Evolutionary conservation across 2,113 vertebrate species (phyloP).

Genomic region (Meriones unguiculatus): DNA sequence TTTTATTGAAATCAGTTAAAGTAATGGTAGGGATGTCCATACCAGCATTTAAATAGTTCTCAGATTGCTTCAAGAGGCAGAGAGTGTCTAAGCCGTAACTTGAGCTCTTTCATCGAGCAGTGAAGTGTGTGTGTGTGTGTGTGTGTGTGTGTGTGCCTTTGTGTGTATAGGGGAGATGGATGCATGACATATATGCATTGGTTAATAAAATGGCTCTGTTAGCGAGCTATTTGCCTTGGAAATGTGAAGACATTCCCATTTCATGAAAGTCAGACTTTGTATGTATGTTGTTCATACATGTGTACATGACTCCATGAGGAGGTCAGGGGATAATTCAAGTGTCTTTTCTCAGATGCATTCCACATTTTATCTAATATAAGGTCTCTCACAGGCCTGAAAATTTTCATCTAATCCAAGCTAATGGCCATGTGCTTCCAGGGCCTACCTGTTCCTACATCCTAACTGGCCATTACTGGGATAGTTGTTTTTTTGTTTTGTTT

Average conservation of each 20-base stretch:
- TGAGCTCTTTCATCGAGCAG: neutral
- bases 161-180: neutral
- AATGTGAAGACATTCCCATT: too few relatives aligned
- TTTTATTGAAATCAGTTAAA: slow-evolving; percentile 63
- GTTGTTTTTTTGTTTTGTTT: neutral
- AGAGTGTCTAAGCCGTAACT: neutral
- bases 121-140: neutral
- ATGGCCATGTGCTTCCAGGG: neutral
- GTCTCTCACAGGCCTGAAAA: neutral
- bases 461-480: neutral
- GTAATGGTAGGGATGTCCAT: neutral
- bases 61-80: neutral
- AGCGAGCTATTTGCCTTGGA: too few relatives aligned
- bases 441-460: neutral
- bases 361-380: neutral
- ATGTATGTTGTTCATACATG: neutral
- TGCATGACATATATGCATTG: neutral
- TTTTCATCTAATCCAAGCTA: neutral
- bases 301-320: neutral
- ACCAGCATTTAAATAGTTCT: neutral
- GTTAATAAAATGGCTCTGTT: too few relatives aligned
- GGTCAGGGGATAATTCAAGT: neutral
- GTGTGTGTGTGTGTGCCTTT: neutral
- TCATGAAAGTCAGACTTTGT: neutral
- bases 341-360: neutral